Evolutionary conservation across 2,797 vertebrate genomes (phyloP), one percentile per base, ranked within the genome.

Genomic region (Leptatherina wallacei): DNA sequence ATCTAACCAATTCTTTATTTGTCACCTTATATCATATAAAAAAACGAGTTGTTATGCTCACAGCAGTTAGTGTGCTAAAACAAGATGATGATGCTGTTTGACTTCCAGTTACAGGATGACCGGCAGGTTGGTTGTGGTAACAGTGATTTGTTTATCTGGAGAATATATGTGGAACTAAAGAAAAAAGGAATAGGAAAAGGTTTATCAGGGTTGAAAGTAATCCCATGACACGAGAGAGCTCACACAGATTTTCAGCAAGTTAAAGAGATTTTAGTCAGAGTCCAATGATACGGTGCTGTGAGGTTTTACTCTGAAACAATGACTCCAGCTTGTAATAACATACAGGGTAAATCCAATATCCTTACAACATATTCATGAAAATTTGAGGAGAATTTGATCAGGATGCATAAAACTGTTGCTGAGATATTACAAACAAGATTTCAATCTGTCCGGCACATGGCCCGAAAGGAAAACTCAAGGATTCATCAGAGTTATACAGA

Each of bases 51-150:
- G 16, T 38, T 18, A 40, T 61, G 7, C 47, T 16, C 13, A 2
- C 27, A 27, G 30, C 29, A 14, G 38, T 61, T 14, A 27, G 27
- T 30, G 35, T 66, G 20, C 65, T 78, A 63, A 74, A 83, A 83
- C 6, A 44, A 58, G 40, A 51, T 5, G 7, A 54, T 75, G 75
- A 80, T 12, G 64, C 14, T 12, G 52, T 33, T 5, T 60, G 69
- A 57, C 54, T 57, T 66, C 55, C 71, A 64, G 64, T 72, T 67
- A 78, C 70, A 0, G 18, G 18, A 61, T 63, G 38, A 80, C 70
- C 68, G n/a, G 22, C 27, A 29, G 27, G 24, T 14, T 51, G 30
- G 56, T 66, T 54, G 27, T n/a, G 52, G 51, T 65, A 32, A 2
- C 35, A 27, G 65, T 11, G 27, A 36, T 68, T 61, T 71, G 29